Evolutionary conservation across 2,797 vertebrate species (phyloP).

Genomic region (Gadopsis bispinosus): DNA sequence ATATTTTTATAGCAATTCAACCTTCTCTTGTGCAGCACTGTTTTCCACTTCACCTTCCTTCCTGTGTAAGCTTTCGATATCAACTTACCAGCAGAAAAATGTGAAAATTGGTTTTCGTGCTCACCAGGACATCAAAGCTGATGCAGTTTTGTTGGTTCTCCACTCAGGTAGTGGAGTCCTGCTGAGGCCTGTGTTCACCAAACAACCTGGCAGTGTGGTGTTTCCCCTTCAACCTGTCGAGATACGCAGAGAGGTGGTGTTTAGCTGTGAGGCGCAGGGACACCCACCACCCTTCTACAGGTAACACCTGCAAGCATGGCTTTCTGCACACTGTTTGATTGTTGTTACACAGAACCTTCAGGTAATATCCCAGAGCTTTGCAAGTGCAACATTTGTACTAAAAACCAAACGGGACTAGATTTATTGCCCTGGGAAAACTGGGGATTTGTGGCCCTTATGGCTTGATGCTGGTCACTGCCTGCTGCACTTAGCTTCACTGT

Average conservation of each 20-base stretch:
- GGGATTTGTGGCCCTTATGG: conserved; percentile 45
- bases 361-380: conserved; percentile 20
- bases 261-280: conserved; percentile 93
- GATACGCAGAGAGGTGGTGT: conserved; percentile 89
- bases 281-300: conserved; percentile 91
- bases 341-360: conserved; percentile 6
- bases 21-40: conserved; percentile 11
- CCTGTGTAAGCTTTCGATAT: conserved; percentile 24
- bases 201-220: conserved; percentile 91
- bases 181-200: conserved; percentile 90
- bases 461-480: conserved; percentile 43
- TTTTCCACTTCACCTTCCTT: background rate
- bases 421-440: conserved; percentile 30
- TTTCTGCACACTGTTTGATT: conserved; percentile 24
- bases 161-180: conserved; percentile 86
- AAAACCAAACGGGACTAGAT: conserved; percentile 19
- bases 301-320: conserved; percentile 75
- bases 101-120: conserved; percentile 28
- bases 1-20: conserved; percentile 4
- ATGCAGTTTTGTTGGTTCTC: conserved; percentile 56
- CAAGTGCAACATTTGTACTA: conserved; percentile 30
- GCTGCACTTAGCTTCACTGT: conserved; percentile 53
- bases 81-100: conserved; percentile 27
- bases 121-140: conserved; percentile 50
- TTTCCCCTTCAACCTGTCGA: conserved; percentile 91